phyloP scores from a whole-genome alignment of 2,113 vertebrate species.

The Corythaeola cristata region DNA sequence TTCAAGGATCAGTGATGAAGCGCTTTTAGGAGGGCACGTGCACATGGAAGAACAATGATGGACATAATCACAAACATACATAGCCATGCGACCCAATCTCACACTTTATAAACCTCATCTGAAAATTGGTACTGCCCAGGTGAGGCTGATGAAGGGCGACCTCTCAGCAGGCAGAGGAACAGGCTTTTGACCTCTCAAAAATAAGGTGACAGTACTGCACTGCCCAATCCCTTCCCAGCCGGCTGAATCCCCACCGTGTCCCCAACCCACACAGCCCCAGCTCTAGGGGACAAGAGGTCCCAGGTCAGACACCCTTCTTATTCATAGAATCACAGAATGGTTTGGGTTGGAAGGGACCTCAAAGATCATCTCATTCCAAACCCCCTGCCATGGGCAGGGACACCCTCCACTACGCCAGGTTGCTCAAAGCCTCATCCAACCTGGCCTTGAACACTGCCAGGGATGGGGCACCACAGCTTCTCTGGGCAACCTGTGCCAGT shows the following conservation, averaged over 20 bases:
- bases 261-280: fast-evolving
- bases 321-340: not conserved
- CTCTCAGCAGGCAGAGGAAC: not conserved
- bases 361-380: too few relatives aligned
- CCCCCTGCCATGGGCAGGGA: too few relatives aligned
- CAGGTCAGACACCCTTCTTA: not conserved
- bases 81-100: fast-evolving
- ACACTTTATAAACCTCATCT: not conserved
- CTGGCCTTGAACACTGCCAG: too few relatives aligned
- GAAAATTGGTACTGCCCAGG: not conserved
- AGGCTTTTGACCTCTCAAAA: not conserved
- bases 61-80: not conserved
- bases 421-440: too few relatives aligned
- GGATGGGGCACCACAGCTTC: too few relatives aligned
- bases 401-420: too few relatives aligned
- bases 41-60: not conserved
- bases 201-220: fast-evolving
- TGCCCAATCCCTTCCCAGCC: not conserved
- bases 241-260: fast-evolving
- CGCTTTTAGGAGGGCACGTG: not conserved
- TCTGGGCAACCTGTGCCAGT: too few relatives aligned
- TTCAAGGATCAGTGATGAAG: not conserved
- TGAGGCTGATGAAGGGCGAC: not conserved
- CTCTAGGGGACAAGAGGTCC: not conserved
- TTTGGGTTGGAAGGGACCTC: too few relatives aligned